Evolutionary conservation across 2,888 invertebrate species (phyloP), one percentile per base, ranked within the genome.

Genomic region (Kuschelorhynchus macadamiae): DNA sequence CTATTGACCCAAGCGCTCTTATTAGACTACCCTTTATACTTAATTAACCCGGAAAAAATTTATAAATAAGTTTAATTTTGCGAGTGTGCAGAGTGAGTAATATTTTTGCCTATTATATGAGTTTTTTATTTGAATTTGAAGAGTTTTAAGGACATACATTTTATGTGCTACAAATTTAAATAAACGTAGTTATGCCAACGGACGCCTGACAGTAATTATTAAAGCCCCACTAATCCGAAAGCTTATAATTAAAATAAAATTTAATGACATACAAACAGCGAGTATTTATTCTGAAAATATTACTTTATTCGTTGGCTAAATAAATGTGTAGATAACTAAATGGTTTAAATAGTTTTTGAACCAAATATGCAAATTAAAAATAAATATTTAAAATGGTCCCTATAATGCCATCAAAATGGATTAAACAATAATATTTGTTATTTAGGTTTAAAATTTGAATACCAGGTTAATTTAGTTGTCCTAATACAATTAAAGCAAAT

Each of bases 211-310:
- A n/a, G n/a, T n/a, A n/a, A n/a, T n/a, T n/a, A n/a, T 25, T 25
- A 25, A 25, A 11, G n/a, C 16, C 41, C 11, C 0, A 16, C 41
- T 1, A 39, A 39, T 39, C 41, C 41, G 12, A 39, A 25, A 25
- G 41, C 41, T n/a, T 16, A n/a, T 41, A 44, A 41, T 53, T 44
- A 62, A 46, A 62, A 46, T 53, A 53, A 44, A 16, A 52, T 53
- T 18, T 62, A 62, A 53, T 36, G 33, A 42, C 47, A 46, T 36
- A 32, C 42, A 63, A 44, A 44, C 17, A 44, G 46, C n/a, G 21
- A 61, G n/a, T 55, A 47, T 55, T 63, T 63, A 55, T 55, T 63
- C 53, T 47, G 20, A 65, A 65, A 65, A 66, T 60, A 66, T 66
- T 32, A 16, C 39, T 52, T 33, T 36, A 47, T 50, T 36, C 36